Base-by-base conservation (phyloP, 2,888 invertebrate species). In the Epistrophe grossulariae region DNA sequence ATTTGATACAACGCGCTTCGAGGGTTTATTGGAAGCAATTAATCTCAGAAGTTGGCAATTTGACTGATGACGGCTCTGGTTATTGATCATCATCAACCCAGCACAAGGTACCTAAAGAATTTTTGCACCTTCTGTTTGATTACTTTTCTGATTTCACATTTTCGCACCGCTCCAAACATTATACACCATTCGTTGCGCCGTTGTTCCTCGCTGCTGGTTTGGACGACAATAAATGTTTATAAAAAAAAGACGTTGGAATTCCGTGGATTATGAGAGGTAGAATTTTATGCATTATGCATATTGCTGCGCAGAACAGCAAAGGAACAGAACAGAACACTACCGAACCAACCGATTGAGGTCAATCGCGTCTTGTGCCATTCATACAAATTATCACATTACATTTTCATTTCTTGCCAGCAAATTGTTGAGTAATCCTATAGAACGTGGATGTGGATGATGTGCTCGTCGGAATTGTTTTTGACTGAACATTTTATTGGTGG, bases 301-400 rank as follows among this genome's bases (percentile, higher is more conserved):
- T 62, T 73, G 15, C n/a, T 55, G 59, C 35, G 11, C 28, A 48
- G 62, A 31, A 52, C 52, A 40, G 43, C 43, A 17, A 10, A 35
- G 35, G 19, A 57, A 52, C 57, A 57, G 28, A 17, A 57, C 40
- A 43, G 35, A 38, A 55, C 9, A 43, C 31, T 17, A 57, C 40
- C 57, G 45, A 52, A 55, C 8, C 57, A 10, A 40, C 40, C 66
- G 74, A 87, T 87, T 87, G 79, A 79, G 87, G 87, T 83, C 87
- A 87, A 87, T 87, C 79, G 79, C 79, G 87, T 79, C 83, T 87
- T 87, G 87, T 87, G 87, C 87, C 76, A 83, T 87, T 87, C 87
- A 87, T 87, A 79, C 83, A 76, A 87, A 87, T 83, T 83, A 83
- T 76, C 87, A 68, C 79, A 72, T 87, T 83, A 87, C 83, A 74